Conservation (phyloP, 2,797 vertebrate species). For the Hybognathus amarus region DNA sequence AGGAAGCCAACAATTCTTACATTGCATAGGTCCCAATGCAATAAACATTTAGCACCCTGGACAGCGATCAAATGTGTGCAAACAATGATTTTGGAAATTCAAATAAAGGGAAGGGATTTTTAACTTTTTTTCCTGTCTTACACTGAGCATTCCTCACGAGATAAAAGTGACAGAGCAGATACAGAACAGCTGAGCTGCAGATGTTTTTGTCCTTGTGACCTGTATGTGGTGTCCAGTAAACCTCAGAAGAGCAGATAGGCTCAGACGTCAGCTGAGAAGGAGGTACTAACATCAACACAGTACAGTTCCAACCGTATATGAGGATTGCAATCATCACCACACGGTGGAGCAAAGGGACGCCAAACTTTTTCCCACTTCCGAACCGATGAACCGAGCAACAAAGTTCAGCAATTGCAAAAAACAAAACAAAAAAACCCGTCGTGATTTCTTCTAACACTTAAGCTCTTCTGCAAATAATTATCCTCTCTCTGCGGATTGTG, state of each 20-base stretch:
- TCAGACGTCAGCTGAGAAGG: conserved; percentile 63
- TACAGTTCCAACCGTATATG: conserved; percentile 6
- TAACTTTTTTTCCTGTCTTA: not conserved
- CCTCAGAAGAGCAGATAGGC: not conserved
- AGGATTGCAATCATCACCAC: conserved; percentile 62
- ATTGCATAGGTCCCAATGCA: not conserved
- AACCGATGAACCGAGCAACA: conserved; percentile 51
- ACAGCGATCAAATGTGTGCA: conserved; percentile 30
- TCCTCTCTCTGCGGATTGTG: conserved; percentile 13
- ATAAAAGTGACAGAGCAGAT: not conserved
- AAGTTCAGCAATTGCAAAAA: conserved; percentile 62
- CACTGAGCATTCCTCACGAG: not conserved
- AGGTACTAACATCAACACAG: conserved; percentile 57
- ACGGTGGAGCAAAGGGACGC: conserved; percentile 71
- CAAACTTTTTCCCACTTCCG: conserved; percentile 62
- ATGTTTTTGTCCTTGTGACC: conserved; percentile 4
- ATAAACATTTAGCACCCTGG: conserved; percentile 53
- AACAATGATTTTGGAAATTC: not conserved
- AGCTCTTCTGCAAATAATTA: conserved; percentile 38
- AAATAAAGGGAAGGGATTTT: not conserved
- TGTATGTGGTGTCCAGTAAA: not conserved
- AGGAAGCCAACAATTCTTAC: not conserved
- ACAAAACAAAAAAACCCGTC: conserved; percentile 1
- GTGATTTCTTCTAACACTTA: conserved; percentile 47
- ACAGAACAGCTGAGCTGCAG: not conserved